Base-by-base conservation (phyloP, 2,888 invertebrate genomes). In the Ecdyonurus torrentis region DNA sequence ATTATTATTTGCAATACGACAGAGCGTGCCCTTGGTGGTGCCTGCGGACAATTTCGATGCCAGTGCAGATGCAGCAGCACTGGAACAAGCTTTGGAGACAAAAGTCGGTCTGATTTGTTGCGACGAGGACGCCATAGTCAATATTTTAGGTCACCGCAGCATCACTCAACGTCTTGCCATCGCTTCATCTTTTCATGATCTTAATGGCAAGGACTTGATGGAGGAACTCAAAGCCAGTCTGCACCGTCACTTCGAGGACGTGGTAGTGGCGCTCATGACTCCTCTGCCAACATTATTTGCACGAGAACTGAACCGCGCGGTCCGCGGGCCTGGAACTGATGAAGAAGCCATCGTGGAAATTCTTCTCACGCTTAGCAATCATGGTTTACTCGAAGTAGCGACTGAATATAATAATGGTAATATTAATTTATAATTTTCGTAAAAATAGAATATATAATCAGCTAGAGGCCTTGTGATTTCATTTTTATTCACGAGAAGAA, bases 371-470 rank as follows among this genome's bases (percentile, higher is more conserved):
- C 68, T 75, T 24, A 74, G 72, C 53, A 78, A 78, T 66, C 70
- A 71, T 59, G 70, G 73, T 66, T 69, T 73, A 61, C 66, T 66
- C 55, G 64, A 66, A 61, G 69, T 70, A 55, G 62, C 64, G 2
- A 67, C 66, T 52, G 69, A 69, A 23, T 70, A 67, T 66, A 81
- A 86, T 69, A 80, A 83, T 68, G 78, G 91, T 91, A 74, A 82
- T 10, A 7, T 50, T 10, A 50, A 50, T n/a, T n/a, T n/a, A n/a
- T n/a, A n/a, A n/a, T n/a, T 50, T 10, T 10, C 18, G 7, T 50
- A 50, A 50, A 50, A 10, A 50, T 10, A 50, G 18, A n/a, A n/a
- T n/a, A n/a, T n/a, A n/a, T n/a, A n/a, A n/a, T n/a, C n/a, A n/a
- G n/a, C n/a, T n/a, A n/a, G n/a, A n/a, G n/a, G n/a, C n/a, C n/a